Evolutionary conservation across 2,888 invertebrate species (phyloP).

Genomic region (Spisula subtruncata): DNA sequence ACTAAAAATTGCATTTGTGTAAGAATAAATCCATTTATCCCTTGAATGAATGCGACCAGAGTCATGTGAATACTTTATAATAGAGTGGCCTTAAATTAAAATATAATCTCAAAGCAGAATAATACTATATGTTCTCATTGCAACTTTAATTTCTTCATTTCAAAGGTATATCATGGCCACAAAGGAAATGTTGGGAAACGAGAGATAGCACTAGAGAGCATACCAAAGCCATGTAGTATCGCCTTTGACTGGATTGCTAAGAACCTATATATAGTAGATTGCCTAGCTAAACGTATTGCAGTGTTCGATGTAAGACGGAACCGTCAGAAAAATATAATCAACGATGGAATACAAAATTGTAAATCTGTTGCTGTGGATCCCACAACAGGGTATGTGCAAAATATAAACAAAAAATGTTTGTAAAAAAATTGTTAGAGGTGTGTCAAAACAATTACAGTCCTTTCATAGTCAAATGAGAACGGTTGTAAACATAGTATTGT

Average conservation of each 20-base stretch:
- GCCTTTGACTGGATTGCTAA: slow-evolving; percentile 99
- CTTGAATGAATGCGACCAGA: no score
- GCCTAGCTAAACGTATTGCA: slow-evolving; percentile 97
- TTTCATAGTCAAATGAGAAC: no score
- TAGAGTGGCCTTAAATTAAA: no score
- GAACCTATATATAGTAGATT: slow-evolving; percentile 97
- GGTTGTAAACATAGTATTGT: no score
- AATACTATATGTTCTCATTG: no score
- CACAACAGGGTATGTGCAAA: slow-evolving; percentile 91
- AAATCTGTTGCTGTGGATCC: slow-evolving; percentile 98
- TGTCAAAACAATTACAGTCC: no score
- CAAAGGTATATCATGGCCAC: slow-evolving; percentile 43
- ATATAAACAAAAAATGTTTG: no score
- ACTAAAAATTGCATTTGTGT: no score
- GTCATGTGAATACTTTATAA: no score
- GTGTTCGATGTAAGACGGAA: slow-evolving; percentile 96
- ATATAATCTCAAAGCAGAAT: no score
- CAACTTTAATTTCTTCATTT: background rate
- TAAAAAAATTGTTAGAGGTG: no score
- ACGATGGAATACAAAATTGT: slow-evolving; percentile 96
- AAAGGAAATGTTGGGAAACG: slow-evolving; percentile 9
- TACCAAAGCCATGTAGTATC: slow-evolving; percentile 87
- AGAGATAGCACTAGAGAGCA: slow-evolving; percentile 69
- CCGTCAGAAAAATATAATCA: slow-evolving; percentile 96
- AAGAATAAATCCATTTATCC: no score